Evolutionary conservation across 2,888 invertebrate genomes (phyloP).

Genomic region (Abrostola tripartita): DNA sequence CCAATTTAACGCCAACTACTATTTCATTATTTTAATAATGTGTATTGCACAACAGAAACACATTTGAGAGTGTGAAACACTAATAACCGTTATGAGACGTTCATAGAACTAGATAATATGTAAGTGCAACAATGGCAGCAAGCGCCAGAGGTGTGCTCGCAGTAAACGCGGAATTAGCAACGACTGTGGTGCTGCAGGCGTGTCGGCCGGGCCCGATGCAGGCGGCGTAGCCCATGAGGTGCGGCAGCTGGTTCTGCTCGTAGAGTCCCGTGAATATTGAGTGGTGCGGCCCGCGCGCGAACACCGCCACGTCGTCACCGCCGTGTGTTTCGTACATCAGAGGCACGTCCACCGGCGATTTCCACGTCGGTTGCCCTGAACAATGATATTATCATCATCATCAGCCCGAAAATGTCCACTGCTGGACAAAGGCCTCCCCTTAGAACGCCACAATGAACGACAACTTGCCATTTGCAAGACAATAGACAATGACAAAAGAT

Average conservation of each 20-base stretch:
- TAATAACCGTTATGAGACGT: too few species aligned
- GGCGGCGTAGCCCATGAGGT: slow-evolving; percentile 91
- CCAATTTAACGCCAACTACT: too few species aligned
- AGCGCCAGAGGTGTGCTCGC: not conserved
- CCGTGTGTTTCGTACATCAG: slow-evolving; percentile 91
- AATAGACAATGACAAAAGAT: too few species aligned
- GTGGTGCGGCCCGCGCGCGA: slow-evolving; percentile 91
- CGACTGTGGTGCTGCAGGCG: slow-evolving; percentile 63
- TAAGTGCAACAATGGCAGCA: slow-evolving; percentile 6
- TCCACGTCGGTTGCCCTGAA: slow-evolving; percentile 57
- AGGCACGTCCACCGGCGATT: slow-evolving; percentile 89
- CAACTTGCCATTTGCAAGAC: too few species aligned
- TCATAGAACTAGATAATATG: too few species aligned
- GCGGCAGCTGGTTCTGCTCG: slow-evolving; percentile 93
- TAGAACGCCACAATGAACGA: too few species aligned
- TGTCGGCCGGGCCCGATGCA: slow-evolving; percentile 89
- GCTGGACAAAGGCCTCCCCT: too few species aligned
- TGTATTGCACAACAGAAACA: too few species aligned
- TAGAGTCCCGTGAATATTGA: slow-evolving; percentile 92
- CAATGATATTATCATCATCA: too few species aligned
- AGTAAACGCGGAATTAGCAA: slow-evolving; percentile 3
- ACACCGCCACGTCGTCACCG: slow-evolving; percentile 93
- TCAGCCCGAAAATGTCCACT: too few species aligned
- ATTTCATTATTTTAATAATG: too few species aligned
- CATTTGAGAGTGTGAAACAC: too few species aligned